Evolutionary conservation across 2,113 vertebrate species (phyloP).

Genomic region (Eudyptes chrysolophus): DNA sequence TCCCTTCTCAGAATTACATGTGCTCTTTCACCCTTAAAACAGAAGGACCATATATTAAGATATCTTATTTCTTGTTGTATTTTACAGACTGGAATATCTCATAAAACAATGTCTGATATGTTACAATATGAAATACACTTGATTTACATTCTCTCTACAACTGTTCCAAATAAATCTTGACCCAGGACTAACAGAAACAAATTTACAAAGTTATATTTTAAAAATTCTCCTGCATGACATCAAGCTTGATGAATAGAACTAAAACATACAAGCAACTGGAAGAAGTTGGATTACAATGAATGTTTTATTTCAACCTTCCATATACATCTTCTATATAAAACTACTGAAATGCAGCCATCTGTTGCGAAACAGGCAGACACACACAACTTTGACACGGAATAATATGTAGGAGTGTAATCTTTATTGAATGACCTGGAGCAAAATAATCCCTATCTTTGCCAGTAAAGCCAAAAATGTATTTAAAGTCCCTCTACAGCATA

Average conservation of each 20-base stretch:
- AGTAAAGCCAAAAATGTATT: not conserved
- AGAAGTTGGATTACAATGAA: not conserved
- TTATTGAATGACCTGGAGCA: constrained; percentile 13
- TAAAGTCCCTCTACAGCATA: not conserved
- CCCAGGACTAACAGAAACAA: not conserved
- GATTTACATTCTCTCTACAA: not conserved
- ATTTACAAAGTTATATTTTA: not conserved
- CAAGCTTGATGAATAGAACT: not conserved
- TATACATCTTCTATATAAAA: not conserved
- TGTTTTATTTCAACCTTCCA: not conserved
- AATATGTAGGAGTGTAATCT: constrained; percentile 30
- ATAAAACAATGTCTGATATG: not conserved
- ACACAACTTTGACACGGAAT: constrained; percentile 7
- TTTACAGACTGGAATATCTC: not conserved
- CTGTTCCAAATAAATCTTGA: not conserved
- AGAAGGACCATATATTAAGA: not conserved
- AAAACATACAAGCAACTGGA: not conserved
- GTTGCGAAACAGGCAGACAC: constrained; percentile 4
- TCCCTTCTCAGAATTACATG: not conserved
- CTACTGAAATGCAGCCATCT: constrained; percentile 44
- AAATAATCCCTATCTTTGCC: not conserved
- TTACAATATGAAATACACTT: not conserved
- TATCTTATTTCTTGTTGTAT: not conserved
- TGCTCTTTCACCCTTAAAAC: not conserved
- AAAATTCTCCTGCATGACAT: not conserved